Conservation (phyloP, 2,888 invertebrate genomes). For the Amiota minor region DNA sequence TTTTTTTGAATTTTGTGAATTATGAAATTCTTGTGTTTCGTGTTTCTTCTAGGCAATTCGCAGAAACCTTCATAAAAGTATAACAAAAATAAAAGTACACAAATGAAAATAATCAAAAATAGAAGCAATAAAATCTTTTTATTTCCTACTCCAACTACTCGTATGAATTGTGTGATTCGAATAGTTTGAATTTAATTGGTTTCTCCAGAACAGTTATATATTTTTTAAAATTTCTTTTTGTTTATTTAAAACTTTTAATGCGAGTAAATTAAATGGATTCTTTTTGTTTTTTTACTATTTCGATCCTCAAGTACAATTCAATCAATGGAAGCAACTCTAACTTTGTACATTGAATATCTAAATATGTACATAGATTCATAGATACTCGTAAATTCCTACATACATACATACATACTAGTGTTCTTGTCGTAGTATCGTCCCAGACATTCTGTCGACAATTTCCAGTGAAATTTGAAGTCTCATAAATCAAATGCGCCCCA, state of each 20-base stretch:
- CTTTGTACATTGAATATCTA: no score
- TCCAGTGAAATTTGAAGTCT: constrained; percentile 62
- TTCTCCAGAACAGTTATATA: constrained; percentile 59
- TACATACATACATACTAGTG: neutral
- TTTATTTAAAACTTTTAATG: constrained; percentile 27
- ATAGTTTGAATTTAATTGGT: constrained; percentile 21
- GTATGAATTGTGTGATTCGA: neutral
- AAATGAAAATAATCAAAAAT: constrained; percentile 56
- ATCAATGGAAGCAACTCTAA: no score
- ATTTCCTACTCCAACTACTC: neutral
- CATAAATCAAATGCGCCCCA: constrained; percentile 57
- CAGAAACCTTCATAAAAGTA: constrained; percentile 18
- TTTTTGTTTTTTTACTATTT: no score
- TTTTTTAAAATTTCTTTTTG: constrained; percentile 46
- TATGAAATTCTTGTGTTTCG: neutral
- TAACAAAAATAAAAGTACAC: constrained; percentile 5
- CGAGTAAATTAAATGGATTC: constrained; percentile 6
- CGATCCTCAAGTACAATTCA: no score
- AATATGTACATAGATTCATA: neutral
- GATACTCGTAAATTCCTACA: constrained; percentile 1
- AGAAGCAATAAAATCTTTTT: neutral
- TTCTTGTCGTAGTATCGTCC: constrained; percentile 26
- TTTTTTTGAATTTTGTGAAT: neutral
- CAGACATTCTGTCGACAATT: constrained; percentile 66
- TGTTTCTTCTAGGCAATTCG: constrained; percentile 16